Conservation (phyloP, 1,140 invertebrate species). For the Stenopsyche tienmushanensis region DNA sequence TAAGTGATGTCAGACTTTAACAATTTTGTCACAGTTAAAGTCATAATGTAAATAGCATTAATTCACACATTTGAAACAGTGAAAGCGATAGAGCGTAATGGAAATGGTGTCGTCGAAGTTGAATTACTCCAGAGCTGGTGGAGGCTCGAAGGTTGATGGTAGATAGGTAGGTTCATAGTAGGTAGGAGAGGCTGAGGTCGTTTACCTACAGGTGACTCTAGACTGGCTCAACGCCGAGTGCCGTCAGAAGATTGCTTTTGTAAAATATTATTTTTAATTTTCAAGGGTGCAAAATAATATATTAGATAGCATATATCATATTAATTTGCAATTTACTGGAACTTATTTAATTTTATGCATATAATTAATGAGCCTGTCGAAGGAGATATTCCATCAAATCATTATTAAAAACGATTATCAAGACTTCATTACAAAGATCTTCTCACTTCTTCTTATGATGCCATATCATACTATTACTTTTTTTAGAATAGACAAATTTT, state of each 20-base stretch:
- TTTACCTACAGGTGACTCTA: conserved; percentile 27
- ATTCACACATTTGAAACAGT: conserved; percentile 4
- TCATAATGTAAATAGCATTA: not conserved
- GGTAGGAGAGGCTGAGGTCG: conserved; percentile 16
- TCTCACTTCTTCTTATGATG: no score
- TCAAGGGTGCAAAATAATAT: no score
- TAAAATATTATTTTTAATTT: no score
- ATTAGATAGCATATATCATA: no score
- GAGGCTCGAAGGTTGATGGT: not conserved
- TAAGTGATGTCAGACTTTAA: not conserved
- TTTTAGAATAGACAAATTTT: no score
- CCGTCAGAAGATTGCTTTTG: conserved; percentile 10
- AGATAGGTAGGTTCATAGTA: not conserved
- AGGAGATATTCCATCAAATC: no score
- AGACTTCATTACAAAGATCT: no score
- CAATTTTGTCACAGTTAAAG: not conserved
- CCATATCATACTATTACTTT: no score
- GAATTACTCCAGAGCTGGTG: not conserved
- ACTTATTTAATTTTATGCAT: no score
- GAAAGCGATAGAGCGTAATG: conserved; percentile 11
- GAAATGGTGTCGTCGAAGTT: not conserved
- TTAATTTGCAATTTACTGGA: no score
- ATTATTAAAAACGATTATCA: no score
- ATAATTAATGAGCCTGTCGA: no score
- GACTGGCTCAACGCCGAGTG: not conserved